Evolutionary conservation across 2,797 vertebrate genomes (phyloP).

Genomic region (Centropyge bicolor): DNA sequence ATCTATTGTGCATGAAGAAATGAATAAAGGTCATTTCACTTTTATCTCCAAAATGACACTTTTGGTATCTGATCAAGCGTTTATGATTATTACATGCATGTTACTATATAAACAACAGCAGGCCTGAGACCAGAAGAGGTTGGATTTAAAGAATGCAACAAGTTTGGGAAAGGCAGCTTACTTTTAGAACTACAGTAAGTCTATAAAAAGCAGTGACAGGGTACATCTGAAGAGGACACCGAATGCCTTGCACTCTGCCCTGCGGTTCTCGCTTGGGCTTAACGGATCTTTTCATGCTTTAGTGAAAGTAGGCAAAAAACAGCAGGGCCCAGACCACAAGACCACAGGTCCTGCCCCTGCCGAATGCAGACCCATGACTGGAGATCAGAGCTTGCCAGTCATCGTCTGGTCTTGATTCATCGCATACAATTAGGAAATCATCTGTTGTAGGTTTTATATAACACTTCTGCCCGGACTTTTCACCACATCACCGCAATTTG

Average conservation of each 20-base stretch:
- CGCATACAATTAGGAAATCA: conserved; percentile 52
- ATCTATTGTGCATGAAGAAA: not conserved
- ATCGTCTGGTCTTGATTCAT: conserved; percentile 55
- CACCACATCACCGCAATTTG: conserved; percentile 41
- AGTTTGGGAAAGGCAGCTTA: conserved; percentile 14
- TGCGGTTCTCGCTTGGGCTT: conserved; percentile 73
- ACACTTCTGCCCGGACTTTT: conserved; percentile 31
- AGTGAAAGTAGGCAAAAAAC: conserved; percentile 77
- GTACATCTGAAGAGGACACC: conserved; percentile 52
- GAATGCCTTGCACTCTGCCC: conserved; percentile 51
- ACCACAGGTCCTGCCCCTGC: conserved; percentile 70
- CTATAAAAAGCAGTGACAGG: conserved; percentile 57
- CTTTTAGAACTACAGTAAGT: conserved; percentile 22
- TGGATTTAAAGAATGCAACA: conserved; percentile 25
- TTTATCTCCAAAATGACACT: not conserved
- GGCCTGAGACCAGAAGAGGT: not conserved
- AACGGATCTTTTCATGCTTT: conserved; percentile 77
- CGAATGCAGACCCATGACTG: conserved; percentile 47
- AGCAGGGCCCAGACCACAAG: conserved; percentile 77
- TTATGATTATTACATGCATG: not conserved
- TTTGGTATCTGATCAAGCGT: not conserved
- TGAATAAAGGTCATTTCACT: not conserved
- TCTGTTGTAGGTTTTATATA: conserved; percentile 29
- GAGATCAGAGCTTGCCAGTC: conserved; percentile 56
- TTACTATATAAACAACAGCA: conserved; percentile 9